phyloP scores from a whole-genome alignment of 2,797 vertebrate genomes.

The Myripristis murdjan region DNA sequence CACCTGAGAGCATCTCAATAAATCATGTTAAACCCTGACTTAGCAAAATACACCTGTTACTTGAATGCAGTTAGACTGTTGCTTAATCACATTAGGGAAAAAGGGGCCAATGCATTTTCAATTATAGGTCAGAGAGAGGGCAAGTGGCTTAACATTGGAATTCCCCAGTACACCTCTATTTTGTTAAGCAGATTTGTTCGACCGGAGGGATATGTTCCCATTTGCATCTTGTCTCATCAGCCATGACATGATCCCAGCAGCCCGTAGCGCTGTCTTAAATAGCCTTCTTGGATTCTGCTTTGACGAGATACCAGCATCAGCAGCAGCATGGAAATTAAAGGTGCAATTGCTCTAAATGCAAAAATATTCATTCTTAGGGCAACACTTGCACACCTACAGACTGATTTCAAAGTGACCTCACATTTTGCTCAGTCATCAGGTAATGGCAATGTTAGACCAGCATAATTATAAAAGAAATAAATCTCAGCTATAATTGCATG shows the following conservation, averaged over 20 bases:
- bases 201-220: neutral
- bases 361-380: slow-evolving; percentile 2
- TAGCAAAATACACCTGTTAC: neutral
- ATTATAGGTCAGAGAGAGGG: neutral
- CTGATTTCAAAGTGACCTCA: neutral
- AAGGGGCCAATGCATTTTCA: neutral
- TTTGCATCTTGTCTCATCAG: neutral
- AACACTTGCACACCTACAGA: neutral
- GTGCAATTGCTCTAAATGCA: neutral
- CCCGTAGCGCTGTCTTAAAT: slow-evolving; percentile 25
- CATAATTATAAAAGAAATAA: no score
- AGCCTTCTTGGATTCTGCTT: slow-evolving; percentile 16
- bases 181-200: slow-evolving; percentile 41
- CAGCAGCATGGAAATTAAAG: slow-evolving; percentile 16
- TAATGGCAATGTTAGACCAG: no score
- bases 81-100: neutral
- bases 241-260: slow-evolving; percentile 35
- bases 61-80: neutral
- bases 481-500: no score
- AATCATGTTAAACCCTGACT: neutral
- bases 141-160: neutral
- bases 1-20: neutral
- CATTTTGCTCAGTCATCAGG: neutral
- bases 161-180: neutral
- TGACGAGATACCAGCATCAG: slow-evolving; percentile 35